Evolutionary conservation across 1,140 invertebrate genomes (phyloP), one percentile per base, ranked within the genome.

Genomic region (Euschistus heros): DNA sequence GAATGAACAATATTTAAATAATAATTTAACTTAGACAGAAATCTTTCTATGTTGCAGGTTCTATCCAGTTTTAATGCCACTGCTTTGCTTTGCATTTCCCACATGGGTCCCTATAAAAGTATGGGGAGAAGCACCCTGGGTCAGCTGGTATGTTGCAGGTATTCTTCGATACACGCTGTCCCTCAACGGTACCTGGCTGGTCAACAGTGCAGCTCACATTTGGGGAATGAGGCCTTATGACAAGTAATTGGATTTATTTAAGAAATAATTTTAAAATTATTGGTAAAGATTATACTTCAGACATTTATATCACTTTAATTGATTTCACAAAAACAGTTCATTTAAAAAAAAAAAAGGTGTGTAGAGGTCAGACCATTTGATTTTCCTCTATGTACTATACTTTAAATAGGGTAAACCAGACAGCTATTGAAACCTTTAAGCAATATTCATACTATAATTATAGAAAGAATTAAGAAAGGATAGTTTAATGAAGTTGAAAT

Each of bases 201-300:
- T 95, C 0, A 96, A 95, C 74, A 90, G 87, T 65, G 86, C 83
- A 0, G 91, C 91, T 2, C 91, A 94, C 73, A 82, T 87, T 55
- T 87, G 81, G 80, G 86, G 86, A 61, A 83, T 79, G 61, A 80
- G 79, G 54, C 73, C 73, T n/a, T 73, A 71, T 47, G 72, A 74
- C 68, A 72, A 69, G 71, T 74, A 68, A 50, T 50, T 22, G n/a
- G n/a, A n/a, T 50, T 50, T n/a, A 18, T 50, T 50, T 50, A 13
- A 10, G 7, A 13, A 13, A 37, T 4, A 37, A 37, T 37, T 13
- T 13, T 1, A 37, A 37, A 37, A 37, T 10, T 37, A 37, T 4
- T n/a, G 27, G 2, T 2, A 30, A 37, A 37, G 3, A 37, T 37
- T 37, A 37, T 1, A 10, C 1, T 13, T 37, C 33, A 37, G 13